Conservation (phyloP, 2,888 invertebrate species). For the Sipha maydis region DNA sequence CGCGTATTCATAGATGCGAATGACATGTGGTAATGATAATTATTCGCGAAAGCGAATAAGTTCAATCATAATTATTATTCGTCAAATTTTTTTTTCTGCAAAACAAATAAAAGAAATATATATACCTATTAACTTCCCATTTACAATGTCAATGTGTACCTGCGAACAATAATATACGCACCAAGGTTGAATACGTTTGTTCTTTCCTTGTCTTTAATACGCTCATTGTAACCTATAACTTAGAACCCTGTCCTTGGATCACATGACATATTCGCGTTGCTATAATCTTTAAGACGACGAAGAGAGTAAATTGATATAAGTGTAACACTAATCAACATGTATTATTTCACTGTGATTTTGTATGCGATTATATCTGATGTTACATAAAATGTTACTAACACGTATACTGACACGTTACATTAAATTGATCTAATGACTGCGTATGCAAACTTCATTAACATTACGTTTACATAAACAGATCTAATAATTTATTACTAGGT, state of each 20-base stretch:
- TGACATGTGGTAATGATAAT: background rate
- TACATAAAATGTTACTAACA: background rate
- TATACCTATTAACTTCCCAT: slow-evolving; percentile 23
- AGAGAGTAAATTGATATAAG: background rate
- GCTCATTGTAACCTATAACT: slow-evolving; percentile 9
- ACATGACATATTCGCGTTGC: background rate
- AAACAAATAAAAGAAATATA: background rate
- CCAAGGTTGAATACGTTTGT: slow-evolving; percentile 35
- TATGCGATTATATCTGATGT: background rate
- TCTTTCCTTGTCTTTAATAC: slow-evolving; percentile 31
- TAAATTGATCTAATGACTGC: background rate
- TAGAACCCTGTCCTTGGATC: slow-evolving; percentile 5
- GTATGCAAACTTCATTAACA: background rate
- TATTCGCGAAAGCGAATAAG: background rate
- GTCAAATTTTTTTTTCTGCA: background rate
- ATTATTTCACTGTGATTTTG: no score
- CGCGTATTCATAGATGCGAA: background rate
- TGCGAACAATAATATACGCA: slow-evolving; percentile 23
- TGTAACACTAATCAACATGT: background rate
- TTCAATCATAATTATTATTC: slow-evolving; percentile 5
- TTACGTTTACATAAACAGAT: background rate
- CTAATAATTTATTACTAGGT: background rate
- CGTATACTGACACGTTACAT: background rate
- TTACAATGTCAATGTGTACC: background rate
- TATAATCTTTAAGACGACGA: background rate